Conservation (phyloP, 2,888 invertebrate genomes). For the Punctoribates punctum region DNA sequence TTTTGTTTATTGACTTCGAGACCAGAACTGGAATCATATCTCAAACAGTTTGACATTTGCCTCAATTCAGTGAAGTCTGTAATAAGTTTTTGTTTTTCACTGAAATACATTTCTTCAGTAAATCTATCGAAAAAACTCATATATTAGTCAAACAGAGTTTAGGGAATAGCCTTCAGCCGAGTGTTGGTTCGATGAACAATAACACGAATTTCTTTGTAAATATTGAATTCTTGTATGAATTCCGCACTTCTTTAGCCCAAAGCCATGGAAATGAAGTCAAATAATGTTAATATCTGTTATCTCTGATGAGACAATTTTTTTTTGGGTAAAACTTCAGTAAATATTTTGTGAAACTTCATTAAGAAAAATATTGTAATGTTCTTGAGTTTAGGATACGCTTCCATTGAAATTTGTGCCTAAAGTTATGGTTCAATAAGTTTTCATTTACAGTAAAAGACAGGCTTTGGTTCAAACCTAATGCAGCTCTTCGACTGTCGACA, state of each 20-base stretch:
- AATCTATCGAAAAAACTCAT: neutral
- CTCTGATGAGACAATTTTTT: neutral
- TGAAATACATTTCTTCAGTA: no score
- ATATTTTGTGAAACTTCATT: neutral
- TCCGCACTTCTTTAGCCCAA: slow-evolving; percentile 9
- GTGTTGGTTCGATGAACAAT: neutral
- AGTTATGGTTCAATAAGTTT: slow-evolving; percentile 20
- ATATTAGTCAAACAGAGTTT: neutral
- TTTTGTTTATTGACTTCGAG: no score
- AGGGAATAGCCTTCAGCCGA: neutral
- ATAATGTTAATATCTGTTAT: neutral
- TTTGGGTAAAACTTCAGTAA: neutral
- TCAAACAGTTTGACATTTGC: neutral
- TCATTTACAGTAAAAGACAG: neutral
- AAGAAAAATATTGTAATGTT: slow-evolving; percentile 2
- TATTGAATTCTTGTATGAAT: neutral
- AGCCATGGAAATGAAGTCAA: neutral
- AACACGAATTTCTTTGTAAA: neutral
- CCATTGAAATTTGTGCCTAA: slow-evolving; percentile 23
- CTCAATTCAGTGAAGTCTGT: neutral
- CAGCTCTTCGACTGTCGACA: neutral
- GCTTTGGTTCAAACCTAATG: neutral
- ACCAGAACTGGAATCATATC: neutral
- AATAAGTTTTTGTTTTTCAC: neutral
- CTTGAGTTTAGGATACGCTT: slow-evolving; percentile 20